These are phyloP conservation scores for Dynastes grantii DNA, from an alignment of 2,888 invertebrate genomes.

Conservation along the genomic window DNA sequence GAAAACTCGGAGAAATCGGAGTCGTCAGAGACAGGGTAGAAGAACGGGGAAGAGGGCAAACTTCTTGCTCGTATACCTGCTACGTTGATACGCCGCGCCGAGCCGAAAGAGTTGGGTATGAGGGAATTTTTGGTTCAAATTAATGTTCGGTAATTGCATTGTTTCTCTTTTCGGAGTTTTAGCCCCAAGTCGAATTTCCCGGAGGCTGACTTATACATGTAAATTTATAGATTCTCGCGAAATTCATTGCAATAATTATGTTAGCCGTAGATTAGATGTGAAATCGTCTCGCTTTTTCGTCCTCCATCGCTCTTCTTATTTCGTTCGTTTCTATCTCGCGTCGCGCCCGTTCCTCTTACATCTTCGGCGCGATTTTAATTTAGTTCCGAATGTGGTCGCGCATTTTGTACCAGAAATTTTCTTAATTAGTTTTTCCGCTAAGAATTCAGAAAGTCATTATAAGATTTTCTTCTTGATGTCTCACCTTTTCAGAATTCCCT, in stretches of 20 bases:
- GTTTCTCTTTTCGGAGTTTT: slow-evolving; percentile 47
- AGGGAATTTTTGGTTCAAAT: slow-evolving; percentile 48
- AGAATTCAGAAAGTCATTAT: slow-evolving; percentile 47
- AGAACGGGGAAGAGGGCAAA: slow-evolving; percentile 16
- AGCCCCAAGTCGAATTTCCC: slow-evolving; percentile 37
- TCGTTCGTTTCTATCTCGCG: slow-evolving; percentile 25
- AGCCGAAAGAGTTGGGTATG: slow-evolving; percentile 48
- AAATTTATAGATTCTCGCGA: slow-evolving; percentile 49
- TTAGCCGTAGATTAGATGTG: slow-evolving; percentile 47
- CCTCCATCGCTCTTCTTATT: slow-evolving; percentile 34
- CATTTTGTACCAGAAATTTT: slow-evolving; percentile 45
- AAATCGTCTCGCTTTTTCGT: slow-evolving; percentile 38
- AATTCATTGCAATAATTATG: slow-evolving; percentile 50
- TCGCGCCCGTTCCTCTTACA: slow-evolving; percentile 12
- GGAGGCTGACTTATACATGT: slow-evolving; percentile 45
- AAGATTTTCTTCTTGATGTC: slow-evolving; percentile 34
- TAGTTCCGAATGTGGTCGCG: slow-evolving; percentile 45
- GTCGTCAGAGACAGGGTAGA: slow-evolving; percentile 5
- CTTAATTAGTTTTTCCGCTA: slow-evolving; percentile 44
- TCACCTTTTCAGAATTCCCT: slow-evolving; percentile 11
- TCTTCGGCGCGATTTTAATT: slow-evolving; percentile 37
- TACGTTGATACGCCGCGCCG: slow-evolving; percentile 21
- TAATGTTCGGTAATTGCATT: slow-evolving; percentile 52
- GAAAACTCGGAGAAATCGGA: slow-evolving; percentile 53
- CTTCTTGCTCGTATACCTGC: slow-evolving; percentile 32